Conservation (phyloP, 2,888 invertebrate genomes). For the Drosophila mimetica region DNA sequence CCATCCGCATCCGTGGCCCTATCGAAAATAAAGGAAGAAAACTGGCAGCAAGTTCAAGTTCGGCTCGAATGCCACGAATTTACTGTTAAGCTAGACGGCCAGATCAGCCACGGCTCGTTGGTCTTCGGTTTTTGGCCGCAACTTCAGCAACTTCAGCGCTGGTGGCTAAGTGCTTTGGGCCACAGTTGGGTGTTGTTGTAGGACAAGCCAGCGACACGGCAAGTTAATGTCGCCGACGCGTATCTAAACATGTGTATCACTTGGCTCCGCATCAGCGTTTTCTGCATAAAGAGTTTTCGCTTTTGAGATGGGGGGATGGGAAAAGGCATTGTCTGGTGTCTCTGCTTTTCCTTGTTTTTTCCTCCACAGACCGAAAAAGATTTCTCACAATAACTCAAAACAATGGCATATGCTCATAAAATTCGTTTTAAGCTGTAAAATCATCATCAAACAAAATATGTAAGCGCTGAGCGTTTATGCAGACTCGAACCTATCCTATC, state of each 20-base stretch:
- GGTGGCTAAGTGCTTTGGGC: constrained; percentile 34
- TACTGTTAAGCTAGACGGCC: constrained; percentile 53
- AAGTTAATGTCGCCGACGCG: constrained; percentile 81
- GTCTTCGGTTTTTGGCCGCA: constrained; percentile 5
- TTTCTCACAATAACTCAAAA: constrained; percentile 82
- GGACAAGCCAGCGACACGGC: constrained; percentile 40
- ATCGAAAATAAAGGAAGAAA: constrained; percentile 36
- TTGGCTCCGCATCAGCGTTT: constrained; percentile 32
- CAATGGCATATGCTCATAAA: constrained; percentile 82
- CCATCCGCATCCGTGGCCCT: too few species aligned
- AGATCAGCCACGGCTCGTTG: constrained; percentile 44
- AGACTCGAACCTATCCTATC: constrained; percentile 34
- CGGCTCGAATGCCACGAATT: constrained; percentile 49
- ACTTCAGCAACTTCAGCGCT: constrained; percentile 44
- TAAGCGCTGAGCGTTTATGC: constrained; percentile 58
- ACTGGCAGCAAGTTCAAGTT: constrained; percentile 47
- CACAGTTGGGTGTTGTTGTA: constrained; percentile 37
- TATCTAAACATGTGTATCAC: constrained; percentile 83
- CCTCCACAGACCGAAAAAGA: constrained; percentile 48
- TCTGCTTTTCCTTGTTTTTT: constrained; percentile 16
- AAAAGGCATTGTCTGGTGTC: constrained; percentile 35
- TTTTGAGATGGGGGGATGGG: not conserved
- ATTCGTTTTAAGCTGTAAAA: constrained; percentile 84
- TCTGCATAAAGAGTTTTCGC: constrained; percentile 45
- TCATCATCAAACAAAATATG: constrained; percentile 81